Conservation (phyloP, 1,140 invertebrate genomes). For the Drosophila athabasca region DNA sequence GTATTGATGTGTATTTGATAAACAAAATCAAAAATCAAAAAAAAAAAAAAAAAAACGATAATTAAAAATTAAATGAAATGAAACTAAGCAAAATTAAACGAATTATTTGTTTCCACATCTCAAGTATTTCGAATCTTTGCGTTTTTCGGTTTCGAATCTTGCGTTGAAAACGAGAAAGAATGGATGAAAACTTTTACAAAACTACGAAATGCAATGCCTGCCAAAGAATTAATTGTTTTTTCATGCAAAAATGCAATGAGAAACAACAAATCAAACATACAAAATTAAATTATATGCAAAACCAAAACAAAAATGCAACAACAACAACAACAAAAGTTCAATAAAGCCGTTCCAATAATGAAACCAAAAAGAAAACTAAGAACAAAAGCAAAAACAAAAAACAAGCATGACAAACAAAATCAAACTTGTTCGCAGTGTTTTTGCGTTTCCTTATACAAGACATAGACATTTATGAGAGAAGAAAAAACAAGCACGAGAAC, state of each 20-base stretch:
- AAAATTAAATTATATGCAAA: constrained; percentile 72
- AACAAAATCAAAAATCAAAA: constrained; percentile 52
- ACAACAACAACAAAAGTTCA: constrained; percentile 79
- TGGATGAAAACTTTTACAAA: constrained; percentile 74
- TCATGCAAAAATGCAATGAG: constrained; percentile 59
- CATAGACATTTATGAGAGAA: constrained; percentile 43
- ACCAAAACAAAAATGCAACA: constrained; percentile 56
- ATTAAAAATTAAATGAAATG: constrained; percentile 30
- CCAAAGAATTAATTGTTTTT: constrained; percentile 81
- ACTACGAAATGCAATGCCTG: constrained; percentile 83
- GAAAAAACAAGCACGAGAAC: constrained; percentile 22
- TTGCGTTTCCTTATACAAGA: constrained; percentile 73
- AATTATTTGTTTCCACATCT: constrained; percentile 22
- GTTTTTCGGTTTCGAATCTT: constrained; percentile 59
- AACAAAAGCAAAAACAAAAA: constrained; percentile 21
- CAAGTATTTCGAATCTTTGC: constrained; percentile 34
- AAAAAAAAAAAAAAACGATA: constrained; percentile 21
- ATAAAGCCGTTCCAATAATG: constrained; percentile 82
- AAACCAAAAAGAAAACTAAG: constrained; percentile 49
- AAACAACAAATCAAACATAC: constrained; percentile 46
- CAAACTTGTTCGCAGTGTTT: constrained; percentile 73
- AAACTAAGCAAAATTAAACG: constrained; percentile 34
- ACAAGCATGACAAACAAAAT: constrained; percentile 40
- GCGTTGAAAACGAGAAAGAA: constrained; percentile 27
- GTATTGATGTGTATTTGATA: constrained; percentile 81